Evolutionary conservation across 2,113 vertebrate species (phyloP), one percentile per base, ranked within the genome.

Genomic region (Chaetodon trifascialis): DNA sequence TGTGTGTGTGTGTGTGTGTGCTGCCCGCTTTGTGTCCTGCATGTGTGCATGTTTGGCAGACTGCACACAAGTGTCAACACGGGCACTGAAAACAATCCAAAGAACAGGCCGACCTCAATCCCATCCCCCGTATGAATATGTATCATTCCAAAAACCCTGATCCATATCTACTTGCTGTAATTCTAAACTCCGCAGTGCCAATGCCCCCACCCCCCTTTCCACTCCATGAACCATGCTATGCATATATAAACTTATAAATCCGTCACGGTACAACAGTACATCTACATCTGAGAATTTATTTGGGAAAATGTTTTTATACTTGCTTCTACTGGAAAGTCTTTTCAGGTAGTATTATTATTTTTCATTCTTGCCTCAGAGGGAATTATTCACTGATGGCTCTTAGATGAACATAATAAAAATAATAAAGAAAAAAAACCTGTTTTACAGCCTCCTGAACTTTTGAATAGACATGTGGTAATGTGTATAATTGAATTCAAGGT

Each of bases 91-190:
- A 90, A 90, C 90, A 91, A 93, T 89, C 85, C 89, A 88, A 84
- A 94, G 89, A 89, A 91, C 86, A 86, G 74, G 84, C 80, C 79
- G 83, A 92, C 89, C 92, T 80, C 91, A 92, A 93, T 94, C 91
- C 91, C 73, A 86, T 86, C 78, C 85, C 93, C 88, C 86, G 10
- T 68, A 91, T 94, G 91, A 93, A 92, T 93, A 94, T 91, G 87
- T 88, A 94, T 92, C 85, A 83, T 83, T 87, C 77, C 88, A 83
- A 82, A 93, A 92, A 88, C 80, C 66, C 82, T 82, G 93, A 93
- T 94, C 89, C 92, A 85, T 93, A 94, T 94, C 90, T 89, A 80
- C 84, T 84, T 51, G 68, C 70, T 86, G 67, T 82, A 79, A 90
- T 83, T 92, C 86, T 82, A 80, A 92, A 90, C 80, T 77, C 86